Evolutionary conservation across 2,797 vertebrate genomes (phyloP), one percentile per base, ranked within the genome.

Genomic region (Chelon labrosus): DNA sequence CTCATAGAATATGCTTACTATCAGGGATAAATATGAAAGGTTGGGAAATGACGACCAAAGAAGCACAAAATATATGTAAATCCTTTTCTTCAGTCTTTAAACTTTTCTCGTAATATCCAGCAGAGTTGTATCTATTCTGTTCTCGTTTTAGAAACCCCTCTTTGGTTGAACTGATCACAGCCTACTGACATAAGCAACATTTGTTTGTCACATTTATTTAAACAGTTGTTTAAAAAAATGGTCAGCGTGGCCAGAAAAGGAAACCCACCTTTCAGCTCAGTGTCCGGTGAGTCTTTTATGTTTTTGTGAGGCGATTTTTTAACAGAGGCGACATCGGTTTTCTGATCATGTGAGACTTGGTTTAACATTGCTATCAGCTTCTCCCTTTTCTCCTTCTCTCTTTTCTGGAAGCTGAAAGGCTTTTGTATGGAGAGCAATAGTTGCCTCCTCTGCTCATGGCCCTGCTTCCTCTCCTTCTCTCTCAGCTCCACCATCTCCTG

Each of bases 401-500:
- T 96, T 79, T 95, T 90, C 66, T 95, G 72, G 89, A 99, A 98
- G 66, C 92, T 95, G 87, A 99, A 99, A 46, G 98, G 97, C 85
- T 94, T 95, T 88, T 98, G 95, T 64, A 88, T 95, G 17, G 97
- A 94, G 54, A 98, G 91, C 31, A 99, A 94, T 70, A 96, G 91
- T 46, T 95, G 91, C 82, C 90, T 97, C 83, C 98, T 96, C 85
- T 95, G 95, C 88, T 96, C 94, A 13, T 77, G 93, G 51, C 92
- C 84, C 10, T 87, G 88, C 82, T 82, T 93, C 87, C 97, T 96
- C 82, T 93, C 91, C 50, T 90, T 93, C 79, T 97, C 96, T 13
- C 87, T 94, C 75, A 87, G 87, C 69, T 94, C 91, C 88, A 94
- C 85, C 75, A 98, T 92, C 79, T 96, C 92, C 50, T 90, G 85